These are phyloP conservation scores for Botia almorhae DNA, from an alignment of 2,797 vertebrate species.

Conservation along the genomic window DNA sequence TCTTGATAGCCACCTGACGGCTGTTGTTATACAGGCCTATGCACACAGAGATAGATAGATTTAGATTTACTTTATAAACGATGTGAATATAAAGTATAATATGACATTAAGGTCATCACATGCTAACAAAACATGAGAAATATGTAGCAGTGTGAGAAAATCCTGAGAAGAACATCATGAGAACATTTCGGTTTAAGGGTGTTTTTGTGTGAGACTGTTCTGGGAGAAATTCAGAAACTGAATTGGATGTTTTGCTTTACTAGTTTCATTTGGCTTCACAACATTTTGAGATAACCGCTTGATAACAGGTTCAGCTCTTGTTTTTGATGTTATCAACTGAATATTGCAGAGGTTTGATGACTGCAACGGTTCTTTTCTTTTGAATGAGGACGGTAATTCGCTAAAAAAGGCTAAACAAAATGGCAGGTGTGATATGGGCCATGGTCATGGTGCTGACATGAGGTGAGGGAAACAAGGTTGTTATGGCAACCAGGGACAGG, in stretches of 20 bases:
- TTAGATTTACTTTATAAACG: no score
- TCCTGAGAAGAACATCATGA: background rate
- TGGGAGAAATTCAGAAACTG: background rate
- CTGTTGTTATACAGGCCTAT: slow-evolving; percentile 91
- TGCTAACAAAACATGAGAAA: background rate
- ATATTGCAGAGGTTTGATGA: slow-evolving; percentile 14
- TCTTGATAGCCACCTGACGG: slow-evolving; percentile 93
- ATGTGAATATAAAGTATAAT: no score
- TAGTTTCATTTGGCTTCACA: background rate
- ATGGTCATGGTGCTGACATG: slow-evolving; percentile 50
- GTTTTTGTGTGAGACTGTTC: background rate
- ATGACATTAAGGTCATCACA: background rate
- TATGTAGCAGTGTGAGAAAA: background rate
- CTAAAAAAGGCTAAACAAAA: slow-evolving; percentile 37
- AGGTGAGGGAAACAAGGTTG: slow-evolving; percentile 48
- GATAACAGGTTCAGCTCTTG: background rate
- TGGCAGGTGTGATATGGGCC: slow-evolving; percentile 44
- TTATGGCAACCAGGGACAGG: slow-evolving; percentile 45
- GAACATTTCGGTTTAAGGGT: background rate
- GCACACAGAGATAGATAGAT: background rate
- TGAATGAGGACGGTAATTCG: slow-evolving; percentile 5
- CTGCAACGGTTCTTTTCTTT: slow-evolving; percentile 15
- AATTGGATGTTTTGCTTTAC: background rate
- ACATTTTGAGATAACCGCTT: background rate
- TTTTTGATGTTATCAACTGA: slow-evolving; percentile 20